Evolutionary conservation across 2,797 vertebrate species (phyloP), one percentile per base, ranked within the genome.

Genomic region (Leptodactylus fallax): DNA sequence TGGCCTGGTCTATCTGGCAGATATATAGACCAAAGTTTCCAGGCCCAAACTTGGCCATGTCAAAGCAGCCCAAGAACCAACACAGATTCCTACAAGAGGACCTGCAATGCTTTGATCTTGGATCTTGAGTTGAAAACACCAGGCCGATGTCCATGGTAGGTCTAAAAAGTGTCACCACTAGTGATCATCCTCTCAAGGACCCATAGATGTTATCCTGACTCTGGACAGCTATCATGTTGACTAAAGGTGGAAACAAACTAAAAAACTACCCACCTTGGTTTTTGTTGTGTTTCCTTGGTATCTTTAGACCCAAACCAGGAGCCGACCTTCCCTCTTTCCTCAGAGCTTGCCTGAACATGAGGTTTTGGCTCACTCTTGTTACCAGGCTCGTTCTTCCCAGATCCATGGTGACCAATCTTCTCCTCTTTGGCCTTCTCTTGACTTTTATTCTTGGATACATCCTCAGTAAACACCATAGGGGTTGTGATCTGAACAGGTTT

Each of bases 251-350:
- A 17, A 17, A 71, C 6, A 16, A 36, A 36, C 36, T 36, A 36
- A 36, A 36, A 36, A 23, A 12, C 49, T 84, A 96, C 97, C 92
- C 95, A 99, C 98, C 98, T 99, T 93, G 96, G 96, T 94, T 97
- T 99, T 80, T 92, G 94, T 61, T 91, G 89, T 13, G 91, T 88
- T 90, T 95, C 96, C 92, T 95, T 95, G 12, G 92, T 60, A 45
- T 99, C 98, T 94, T 96, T 97, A 6, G 95, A 95, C 79, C 96
- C 94, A 27, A 98, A 98, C 97, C 97, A 97, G 85, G 96, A 90
- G 27, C 93, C 10, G 67, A 6, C 90, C 92, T 92, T 97, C 88
- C 92, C 93, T 92, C 93, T 96, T 72, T 96, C 96, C 0, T 97
- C 96, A 0, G 93, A 89, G 5, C 5, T 82, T 0, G 92, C 90